Evolutionary conservation across 2,113 vertebrate species (phyloP).

Genomic region (Mirounga angustirostris): DNA sequence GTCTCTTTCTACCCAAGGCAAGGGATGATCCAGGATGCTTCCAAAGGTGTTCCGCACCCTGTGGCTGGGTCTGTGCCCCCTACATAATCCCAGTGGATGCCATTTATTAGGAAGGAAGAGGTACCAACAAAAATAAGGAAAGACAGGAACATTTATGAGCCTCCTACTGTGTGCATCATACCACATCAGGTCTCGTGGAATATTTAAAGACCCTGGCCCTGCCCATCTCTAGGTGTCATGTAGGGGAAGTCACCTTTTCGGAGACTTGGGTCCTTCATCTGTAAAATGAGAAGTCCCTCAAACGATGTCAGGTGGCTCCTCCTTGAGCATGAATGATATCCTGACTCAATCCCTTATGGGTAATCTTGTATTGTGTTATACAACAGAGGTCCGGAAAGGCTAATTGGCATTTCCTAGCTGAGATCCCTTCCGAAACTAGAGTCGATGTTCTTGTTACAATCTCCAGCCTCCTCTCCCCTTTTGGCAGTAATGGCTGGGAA

Average conservation of each 20-base stretch:
- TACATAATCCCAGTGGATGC: not conserved
- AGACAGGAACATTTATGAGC: fast-evolving
- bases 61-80: not conserved
- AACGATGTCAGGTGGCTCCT: not conserved
- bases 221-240: not conserved
- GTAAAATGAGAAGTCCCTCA: not conserved
- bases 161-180: fast-evolving
- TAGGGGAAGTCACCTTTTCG: not conserved
- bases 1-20: not conserved
- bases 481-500: not conserved
- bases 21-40: not conserved
- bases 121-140: not conserved
- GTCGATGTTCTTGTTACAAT: not conserved
- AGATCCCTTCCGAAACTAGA: not conserved
- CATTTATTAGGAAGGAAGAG: not conserved
- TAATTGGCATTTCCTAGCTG: not conserved
- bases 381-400: not conserved
- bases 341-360: not conserved
- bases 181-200: fast-evolving
- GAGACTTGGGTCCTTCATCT: not conserved
- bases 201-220: not conserved
- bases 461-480: not conserved
- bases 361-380: not conserved
- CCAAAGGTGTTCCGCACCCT: not conserved
- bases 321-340: not conserved